phyloP scores from a whole-genome alignment of 2,797 vertebrate species.

The Gymnothorax reevesii region DNA sequence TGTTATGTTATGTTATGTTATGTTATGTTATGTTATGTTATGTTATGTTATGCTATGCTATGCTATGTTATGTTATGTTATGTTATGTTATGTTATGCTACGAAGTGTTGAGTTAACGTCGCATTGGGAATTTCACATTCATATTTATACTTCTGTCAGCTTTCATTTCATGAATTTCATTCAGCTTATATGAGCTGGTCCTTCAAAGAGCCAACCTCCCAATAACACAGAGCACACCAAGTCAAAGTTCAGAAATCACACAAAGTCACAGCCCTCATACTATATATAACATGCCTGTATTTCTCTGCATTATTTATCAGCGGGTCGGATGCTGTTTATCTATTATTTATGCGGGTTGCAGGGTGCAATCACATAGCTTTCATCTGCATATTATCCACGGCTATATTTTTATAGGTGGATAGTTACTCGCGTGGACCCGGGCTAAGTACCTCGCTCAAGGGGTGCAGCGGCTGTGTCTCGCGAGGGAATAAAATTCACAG shows the following conservation, averaged over 20 bases:
- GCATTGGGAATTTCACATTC: background rate
- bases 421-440: background rate
- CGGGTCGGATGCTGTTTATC: background rate
- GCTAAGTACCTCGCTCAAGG: background rate
- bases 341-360: background rate
- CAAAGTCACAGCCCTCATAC: background rate
- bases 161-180: background rate
- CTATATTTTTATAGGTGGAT: background rate
- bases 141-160: background rate
- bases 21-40: no score
- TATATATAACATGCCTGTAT: slow-evolving; percentile 11
- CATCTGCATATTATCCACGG: background rate
- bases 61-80: no score
- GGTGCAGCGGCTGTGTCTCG: background rate
- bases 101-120: background rate
- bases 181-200: no score
- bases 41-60: no score
- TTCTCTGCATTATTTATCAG: background rate
- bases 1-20: no score
- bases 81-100: no score
- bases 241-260: slow-evolving; percentile 2
- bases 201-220: background rate
- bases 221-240: background rate
- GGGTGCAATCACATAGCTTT: background rate
- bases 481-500: background rate